A percentile compares a stretch with the other conserved stretches of the same genome.
These are phyloP conservation scores for Bubalus kerabau DNA, from an alignment of 2,113 vertebrate species.

Conservation along the genomic window DNA sequence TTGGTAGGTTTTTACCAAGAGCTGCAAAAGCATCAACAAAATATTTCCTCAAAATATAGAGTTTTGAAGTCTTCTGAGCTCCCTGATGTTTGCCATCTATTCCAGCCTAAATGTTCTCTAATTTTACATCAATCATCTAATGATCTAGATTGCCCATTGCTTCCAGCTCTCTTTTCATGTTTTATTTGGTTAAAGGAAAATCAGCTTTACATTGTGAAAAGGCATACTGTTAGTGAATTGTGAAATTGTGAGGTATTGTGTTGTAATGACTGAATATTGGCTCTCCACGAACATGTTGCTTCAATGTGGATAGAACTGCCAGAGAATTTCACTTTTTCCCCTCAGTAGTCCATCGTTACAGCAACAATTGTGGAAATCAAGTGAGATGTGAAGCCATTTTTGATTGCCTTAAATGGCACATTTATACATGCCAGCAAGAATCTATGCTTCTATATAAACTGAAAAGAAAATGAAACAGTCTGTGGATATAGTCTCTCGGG, in stretches of 20 bases:
- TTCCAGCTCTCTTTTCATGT: constrained; percentile 56
- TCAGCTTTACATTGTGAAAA: constrained; percentile 72
- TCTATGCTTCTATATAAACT: constrained; percentile 51
- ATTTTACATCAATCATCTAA: constrained; percentile 65
- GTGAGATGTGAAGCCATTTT: constrained; percentile 61
- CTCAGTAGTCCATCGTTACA: constrained; percentile 47
- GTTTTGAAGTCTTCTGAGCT: not conserved
- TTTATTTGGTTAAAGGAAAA: constrained; percentile 71
- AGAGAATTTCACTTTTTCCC: constrained; percentile 64
- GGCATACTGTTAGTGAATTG: constrained; percentile 58
- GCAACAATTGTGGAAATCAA: constrained; percentile 72
- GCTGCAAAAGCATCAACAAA: not conserved
- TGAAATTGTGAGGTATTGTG: constrained; percentile 60
- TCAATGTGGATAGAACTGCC: constrained; percentile 45
- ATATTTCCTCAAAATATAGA: constrained; percentile 33
- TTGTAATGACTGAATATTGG: constrained; percentile 65
- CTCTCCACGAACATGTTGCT: constrained; percentile 43
- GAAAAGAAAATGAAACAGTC: constrained; percentile 56
- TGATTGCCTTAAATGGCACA: constrained; percentile 66
- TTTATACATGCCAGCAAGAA: constrained; percentile 62
- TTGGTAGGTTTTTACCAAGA: not conserved
- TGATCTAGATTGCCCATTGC: constrained; percentile 64
- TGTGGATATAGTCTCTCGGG: constrained; percentile 48
- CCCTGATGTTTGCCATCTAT: constrained; percentile 46
- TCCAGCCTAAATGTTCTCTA: constrained; percentile 34